phyloP scores from a whole-genome alignment of 1,140 invertebrate genomes.

The Drosophila mauritiana region DNA sequence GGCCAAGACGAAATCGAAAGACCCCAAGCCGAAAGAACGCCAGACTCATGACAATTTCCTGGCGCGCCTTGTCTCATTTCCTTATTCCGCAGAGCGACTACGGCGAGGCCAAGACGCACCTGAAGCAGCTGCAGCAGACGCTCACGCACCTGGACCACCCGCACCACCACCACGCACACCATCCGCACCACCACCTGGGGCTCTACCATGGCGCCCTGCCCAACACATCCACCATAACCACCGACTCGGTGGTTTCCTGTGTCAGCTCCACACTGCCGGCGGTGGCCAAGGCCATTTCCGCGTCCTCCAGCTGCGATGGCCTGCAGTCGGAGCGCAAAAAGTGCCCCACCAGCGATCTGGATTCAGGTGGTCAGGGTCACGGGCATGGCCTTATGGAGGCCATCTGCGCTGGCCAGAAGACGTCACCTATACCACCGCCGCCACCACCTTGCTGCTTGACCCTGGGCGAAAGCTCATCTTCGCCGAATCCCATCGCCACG shows the following conservation, averaged over 20 bases:
- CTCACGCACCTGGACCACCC: slow-evolving; percentile 68
- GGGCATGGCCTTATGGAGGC: slow-evolving; percentile 71
- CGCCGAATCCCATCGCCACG: slow-evolving; percentile 47
- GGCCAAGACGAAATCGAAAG: slow-evolving; percentile 37
- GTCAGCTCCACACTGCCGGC: slow-evolving; percentile 71
- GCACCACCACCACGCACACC: slow-evolving; percentile 31
- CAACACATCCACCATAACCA: slow-evolving; percentile 73
- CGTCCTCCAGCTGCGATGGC: slow-evolving; percentile 56
- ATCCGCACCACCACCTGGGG: slow-evolving; percentile 50
- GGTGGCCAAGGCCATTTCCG: slow-evolving; percentile 65
- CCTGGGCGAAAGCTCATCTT: slow-evolving; percentile 48
- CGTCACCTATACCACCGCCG: slow-evolving; percentile 30
- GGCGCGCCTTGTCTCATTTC: slow-evolving; percentile 76
- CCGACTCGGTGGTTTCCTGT: slow-evolving; percentile 79
- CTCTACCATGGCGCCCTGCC: slow-evolving; percentile 64
- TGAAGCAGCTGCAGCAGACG: slow-evolving; percentile 76
- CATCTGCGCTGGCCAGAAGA: slow-evolving; percentile 57
- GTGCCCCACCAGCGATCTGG: slow-evolving; percentile 58
- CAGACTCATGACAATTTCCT: slow-evolving; percentile 78
- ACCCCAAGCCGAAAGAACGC: slow-evolving; percentile 19
- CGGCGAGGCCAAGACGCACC: slow-evolving; percentile 67
- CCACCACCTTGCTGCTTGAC: slow-evolving; percentile 60
- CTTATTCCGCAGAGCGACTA: slow-evolving; percentile 72
- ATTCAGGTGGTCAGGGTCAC: slow-evolving; percentile 60
- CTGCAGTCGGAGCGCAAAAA: slow-evolving; percentile 66